phyloP scores from a whole-genome alignment of 1,140 invertebrate species.

The Agrilus planipennis region DNA sequence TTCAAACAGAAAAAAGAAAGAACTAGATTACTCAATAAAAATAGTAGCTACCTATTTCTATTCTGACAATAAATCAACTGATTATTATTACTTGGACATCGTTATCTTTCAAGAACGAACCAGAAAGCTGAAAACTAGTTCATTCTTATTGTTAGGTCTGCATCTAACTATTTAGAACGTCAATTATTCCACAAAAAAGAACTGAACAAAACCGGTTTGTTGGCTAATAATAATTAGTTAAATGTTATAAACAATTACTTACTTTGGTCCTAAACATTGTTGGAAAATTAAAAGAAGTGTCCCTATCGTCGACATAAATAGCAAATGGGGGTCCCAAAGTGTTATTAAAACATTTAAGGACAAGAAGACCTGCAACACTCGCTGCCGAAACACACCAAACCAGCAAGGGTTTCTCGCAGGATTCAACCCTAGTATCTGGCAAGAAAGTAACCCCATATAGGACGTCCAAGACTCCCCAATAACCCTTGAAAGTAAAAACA shows the following conservation, averaged over 20 bases:
- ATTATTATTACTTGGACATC: no score
- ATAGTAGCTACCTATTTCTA: no score
- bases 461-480: conserved; percentile 42
- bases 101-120: no score
- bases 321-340: conserved; percentile 46
- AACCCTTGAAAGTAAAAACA: conserved; percentile 50
- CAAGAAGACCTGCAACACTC: conserved; percentile 10
- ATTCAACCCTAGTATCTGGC: neutral
- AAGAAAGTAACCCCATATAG: conserved; percentile 17
- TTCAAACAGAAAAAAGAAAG: no score
- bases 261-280: conserved; percentile 41
- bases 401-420: neutral
- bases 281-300: conserved; percentile 45
- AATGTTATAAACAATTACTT: no score
- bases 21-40: no score
- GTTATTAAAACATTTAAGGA: conserved; percentile 42
- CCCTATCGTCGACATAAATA: conserved; percentile 42
- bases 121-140: neutral
- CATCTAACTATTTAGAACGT: no score
- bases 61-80: no score
- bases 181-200: no score
- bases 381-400: neutral
- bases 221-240: no score
- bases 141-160: neutral
- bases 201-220: no score